These are phyloP conservation scores for Mus spretus DNA, from an alignment of 2,797 vertebrate species.

Conservation along the genomic window DNA sequence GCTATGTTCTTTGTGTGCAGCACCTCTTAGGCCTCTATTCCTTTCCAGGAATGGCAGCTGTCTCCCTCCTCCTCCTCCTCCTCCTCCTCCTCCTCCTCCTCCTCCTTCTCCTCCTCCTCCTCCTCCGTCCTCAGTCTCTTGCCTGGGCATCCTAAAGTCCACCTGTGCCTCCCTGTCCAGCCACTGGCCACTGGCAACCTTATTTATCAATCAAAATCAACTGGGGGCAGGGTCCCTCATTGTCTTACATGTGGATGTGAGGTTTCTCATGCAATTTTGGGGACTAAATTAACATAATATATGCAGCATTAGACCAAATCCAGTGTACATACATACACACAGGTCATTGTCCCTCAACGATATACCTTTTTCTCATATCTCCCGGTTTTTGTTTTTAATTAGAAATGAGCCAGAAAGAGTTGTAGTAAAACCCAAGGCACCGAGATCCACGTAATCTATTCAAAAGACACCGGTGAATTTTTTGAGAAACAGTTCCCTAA, in stretches of 20 bases:
- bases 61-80: not conserved
- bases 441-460: not conserved
- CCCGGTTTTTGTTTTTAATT: not conserved
- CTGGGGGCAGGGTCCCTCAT: not conserved
- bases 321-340: not conserved
- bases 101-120: too few species aligned
- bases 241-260: not conserved
- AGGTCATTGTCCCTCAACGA: not conserved
- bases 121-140: not conserved
- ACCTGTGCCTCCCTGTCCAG: not conserved
- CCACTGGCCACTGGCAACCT: not conserved
- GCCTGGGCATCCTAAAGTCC: not conserved
- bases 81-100: too few species aligned
- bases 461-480: not conserved
- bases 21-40: not conserved
- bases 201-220: not conserved
- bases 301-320: not conserved
- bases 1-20: not conserved
- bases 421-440: not conserved
- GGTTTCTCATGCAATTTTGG: not conserved
- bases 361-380: not conserved
- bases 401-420: slow-evolving; percentile 34
- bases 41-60: not conserved
- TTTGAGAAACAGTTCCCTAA: not conserved
- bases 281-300: not conserved